Evolutionary conservation across 2,113 vertebrate genomes (phyloP), one percentile per base, ranked within the genome.

Genomic region (Mastomys coucha): DNA sequence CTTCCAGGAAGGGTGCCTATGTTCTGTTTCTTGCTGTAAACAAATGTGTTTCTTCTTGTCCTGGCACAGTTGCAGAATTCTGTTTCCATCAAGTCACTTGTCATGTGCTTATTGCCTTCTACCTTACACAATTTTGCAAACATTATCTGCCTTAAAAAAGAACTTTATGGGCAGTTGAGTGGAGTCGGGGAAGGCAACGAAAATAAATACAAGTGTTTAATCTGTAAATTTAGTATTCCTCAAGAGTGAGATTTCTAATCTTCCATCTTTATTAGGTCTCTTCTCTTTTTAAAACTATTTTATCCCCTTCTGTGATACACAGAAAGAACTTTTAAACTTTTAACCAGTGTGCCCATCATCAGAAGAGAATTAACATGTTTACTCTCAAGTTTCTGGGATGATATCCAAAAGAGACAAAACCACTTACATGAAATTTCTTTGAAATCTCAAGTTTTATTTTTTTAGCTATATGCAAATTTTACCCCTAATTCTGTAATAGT

Each of bases 391-490:
- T 94, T 96, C 95, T 92, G 92, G 96, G 92, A 94, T 26, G 13
- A 2, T 28, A 13, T 97, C 95, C 96, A 96, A 96, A 96, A 90
- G 93, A 97, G 91, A 93, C 92, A 97, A 69, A 33, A 82, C 77
- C 53, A 96, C 60, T 95, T 75, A 26, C 69, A 36, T 81, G 67
- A 60, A 95, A 96, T 97, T 97, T 92, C 92, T 94, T 93, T 97
- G 70, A 92, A 94, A 91, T 92, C 77, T 96, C 36, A 97, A 89
- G 65, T 87, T 96, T 95, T 85, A 81, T 91, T 96, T 98, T 94
- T 94, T 96, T 81, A 86, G 97, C 91, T 96, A 51, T 36, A 97
- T 95, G 95, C 67, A 94, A 89, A 97, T 70, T 86, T 91, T 93
- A 69, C 31, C 91, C 91, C 91, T 94, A 73, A 67, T 97, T 97